These are phyloP conservation scores for Philereme transversata DNA, from an alignment of 2,888 invertebrate species.

Conservation along the genomic window DNA sequence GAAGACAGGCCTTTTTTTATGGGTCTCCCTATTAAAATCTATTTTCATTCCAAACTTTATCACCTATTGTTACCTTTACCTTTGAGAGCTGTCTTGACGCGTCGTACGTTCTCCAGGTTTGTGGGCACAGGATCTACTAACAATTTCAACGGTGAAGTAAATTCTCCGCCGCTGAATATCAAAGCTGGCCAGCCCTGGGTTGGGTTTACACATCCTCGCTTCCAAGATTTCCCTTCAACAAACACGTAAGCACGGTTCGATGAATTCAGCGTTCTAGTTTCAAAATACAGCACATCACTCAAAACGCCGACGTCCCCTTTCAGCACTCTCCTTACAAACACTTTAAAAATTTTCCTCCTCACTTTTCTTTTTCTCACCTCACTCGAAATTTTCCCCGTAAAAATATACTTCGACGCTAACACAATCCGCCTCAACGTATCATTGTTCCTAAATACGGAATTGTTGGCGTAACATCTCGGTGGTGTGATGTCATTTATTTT, in stretches of 20 bases:
- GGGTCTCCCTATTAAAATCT: not conserved
- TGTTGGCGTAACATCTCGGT: conserved; percentile 66
- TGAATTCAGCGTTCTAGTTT: conserved; percentile 70
- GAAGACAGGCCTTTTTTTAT: not conserved
- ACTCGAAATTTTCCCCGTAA: conserved; percentile 79
- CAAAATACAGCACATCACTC: conserved; percentile 75
- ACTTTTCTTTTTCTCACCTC: conserved; percentile 63
- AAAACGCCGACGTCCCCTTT: conserved; percentile 74
- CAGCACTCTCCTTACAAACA: conserved; percentile 73
- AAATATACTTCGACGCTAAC: conserved; percentile 73
- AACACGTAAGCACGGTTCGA: conserved; percentile 71
- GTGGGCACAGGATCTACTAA: conserved; percentile 74
- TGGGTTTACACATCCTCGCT: conserved; percentile 50
- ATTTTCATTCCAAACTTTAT: conserved; percentile 8
- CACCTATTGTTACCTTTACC: conserved; percentile 54
- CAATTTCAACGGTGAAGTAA: conserved; percentile 65
- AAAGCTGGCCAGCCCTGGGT: conserved; percentile 66
- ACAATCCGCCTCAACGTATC: conserved; percentile 68
- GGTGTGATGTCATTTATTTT: conserved; percentile 66
- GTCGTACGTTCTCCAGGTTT: conserved; percentile 69
- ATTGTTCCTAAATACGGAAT: conserved; percentile 73
- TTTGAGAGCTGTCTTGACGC: conserved; percentile 74
- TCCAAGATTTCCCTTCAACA: conserved; percentile 63
- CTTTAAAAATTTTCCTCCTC: conserved; percentile 70
- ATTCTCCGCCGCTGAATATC: conserved; percentile 61